These are phyloP conservation scores for Dryadula phaetusa DNA, from an alignment of 2,888 invertebrate genomes.

Conservation along the genomic window DNA sequence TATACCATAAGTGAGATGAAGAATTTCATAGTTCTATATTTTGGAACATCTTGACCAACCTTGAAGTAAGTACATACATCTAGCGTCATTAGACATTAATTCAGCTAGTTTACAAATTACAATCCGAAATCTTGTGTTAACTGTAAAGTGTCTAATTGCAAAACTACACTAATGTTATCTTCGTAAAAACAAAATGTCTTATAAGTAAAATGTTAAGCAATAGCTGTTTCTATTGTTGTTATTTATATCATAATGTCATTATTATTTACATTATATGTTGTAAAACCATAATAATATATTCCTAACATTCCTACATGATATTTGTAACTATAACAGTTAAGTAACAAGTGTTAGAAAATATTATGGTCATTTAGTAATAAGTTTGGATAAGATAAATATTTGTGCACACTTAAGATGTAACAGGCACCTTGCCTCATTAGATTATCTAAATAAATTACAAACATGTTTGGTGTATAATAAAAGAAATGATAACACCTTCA, in stretches of 20 bases:
- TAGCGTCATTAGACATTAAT: constrained; percentile 52
- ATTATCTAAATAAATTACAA: neutral
- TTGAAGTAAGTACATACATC: constrained; percentile 75
- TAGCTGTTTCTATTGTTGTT: constrained; percentile 15
- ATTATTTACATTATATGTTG: neutral
- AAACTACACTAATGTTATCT: neutral
- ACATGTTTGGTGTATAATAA: neutral
- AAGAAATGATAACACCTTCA: no score
- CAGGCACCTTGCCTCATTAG: neutral
- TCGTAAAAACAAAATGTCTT: neutral
- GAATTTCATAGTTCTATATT: constrained; percentile 66
- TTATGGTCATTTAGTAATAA: neutral
- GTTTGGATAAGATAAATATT: neutral
- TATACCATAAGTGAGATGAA: constrained; percentile 69
- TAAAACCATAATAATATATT: neutral
- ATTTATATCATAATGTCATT: constrained; percentile 1
- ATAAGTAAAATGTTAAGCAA: neutral
- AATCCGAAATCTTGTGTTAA: constrained; percentile 38
- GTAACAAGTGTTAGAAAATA: neutral
- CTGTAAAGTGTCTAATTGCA: constrained; percentile 40
- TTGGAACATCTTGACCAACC: constrained; percentile 82
- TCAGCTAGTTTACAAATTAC: constrained; percentile 44
- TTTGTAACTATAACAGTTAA: neutral
- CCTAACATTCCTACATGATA: constrained; percentile 9
- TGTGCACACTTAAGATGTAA: neutral